phyloP scores from a whole-genome alignment of 2,888 invertebrate species.

The Cylloceria caligata region DNA sequence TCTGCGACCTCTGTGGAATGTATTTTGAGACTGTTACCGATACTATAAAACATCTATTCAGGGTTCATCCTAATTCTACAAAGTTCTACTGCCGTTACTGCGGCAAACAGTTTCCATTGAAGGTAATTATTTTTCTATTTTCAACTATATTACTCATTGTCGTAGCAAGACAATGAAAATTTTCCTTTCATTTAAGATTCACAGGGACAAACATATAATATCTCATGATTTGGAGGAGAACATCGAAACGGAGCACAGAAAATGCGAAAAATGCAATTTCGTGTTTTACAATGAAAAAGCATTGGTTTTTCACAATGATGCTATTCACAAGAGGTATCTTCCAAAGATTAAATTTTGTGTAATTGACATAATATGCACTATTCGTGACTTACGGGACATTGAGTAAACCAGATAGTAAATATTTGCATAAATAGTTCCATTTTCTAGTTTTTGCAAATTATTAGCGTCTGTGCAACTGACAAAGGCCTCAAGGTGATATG shows the following conservation, averaged over 20 bases:
- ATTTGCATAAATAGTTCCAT: too few species aligned
- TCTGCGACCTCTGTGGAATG: constrained; percentile 88
- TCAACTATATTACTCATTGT: background rate
- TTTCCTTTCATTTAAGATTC: constrained; percentile 85
- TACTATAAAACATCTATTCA: constrained; percentile 89
- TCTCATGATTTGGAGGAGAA: constrained; percentile 84
- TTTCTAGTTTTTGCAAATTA: too few species aligned
- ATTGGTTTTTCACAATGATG: constrained; percentile 86
- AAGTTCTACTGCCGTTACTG: constrained; percentile 89
- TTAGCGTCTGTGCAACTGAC: too few species aligned
- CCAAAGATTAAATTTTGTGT: background rate
- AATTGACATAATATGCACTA: background rate
- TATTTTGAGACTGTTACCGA: constrained; percentile 87
- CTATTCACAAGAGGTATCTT: constrained; percentile 84
- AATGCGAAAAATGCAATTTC: constrained; percentile 87
- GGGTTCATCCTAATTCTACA: constrained; percentile 88
- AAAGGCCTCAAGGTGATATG: too few species aligned
- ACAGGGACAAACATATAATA: constrained; percentile 87
- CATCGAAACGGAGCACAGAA: constrained; percentile 74
- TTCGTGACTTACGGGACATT: too few species aligned
- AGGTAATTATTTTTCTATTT: constrained; percentile 82
- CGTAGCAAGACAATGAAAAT: background rate
- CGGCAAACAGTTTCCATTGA: constrained; percentile 89
- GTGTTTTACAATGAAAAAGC: constrained; percentile 86
- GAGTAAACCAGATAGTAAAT: too few species aligned